Evolutionary conservation across 2,797 vertebrate genomes (phyloP).

Genomic region (Crocodylus rhombifer): DNA sequence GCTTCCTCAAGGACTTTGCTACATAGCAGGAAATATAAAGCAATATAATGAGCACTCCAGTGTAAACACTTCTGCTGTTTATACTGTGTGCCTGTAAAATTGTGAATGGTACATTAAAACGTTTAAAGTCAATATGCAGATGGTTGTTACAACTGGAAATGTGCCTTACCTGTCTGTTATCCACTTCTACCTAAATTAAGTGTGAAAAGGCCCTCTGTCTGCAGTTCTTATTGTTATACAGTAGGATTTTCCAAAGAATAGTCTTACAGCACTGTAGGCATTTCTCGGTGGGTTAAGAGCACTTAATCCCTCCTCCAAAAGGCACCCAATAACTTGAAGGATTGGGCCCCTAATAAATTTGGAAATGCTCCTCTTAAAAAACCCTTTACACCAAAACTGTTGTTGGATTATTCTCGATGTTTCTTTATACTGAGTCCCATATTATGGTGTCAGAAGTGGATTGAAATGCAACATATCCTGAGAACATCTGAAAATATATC

Average conservation of each 20-base stretch:
- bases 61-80: constrained; percentile 13
- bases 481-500: neutral
- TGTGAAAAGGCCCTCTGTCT: constrained; percentile 17
- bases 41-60: neutral
- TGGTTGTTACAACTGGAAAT: neutral
- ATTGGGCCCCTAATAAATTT: neutral
- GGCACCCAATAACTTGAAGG: neutral
- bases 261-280: neutral
- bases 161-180: neutral
- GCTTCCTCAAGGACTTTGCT: neutral
- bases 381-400: neutral
- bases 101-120: neutral
- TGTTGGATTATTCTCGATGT: neutral
- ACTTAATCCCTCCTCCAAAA: neutral
- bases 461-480: neutral
- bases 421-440: neutral
- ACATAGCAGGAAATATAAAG: constrained; percentile 7
- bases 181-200: constrained; percentile 27
- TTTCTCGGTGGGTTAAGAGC: neutral
- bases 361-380: constrained; percentile 7
- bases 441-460: neutral
- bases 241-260: neutral
- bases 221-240: constrained; percentile 2
- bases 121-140: neutral
- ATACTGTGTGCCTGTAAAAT: neutral